Conservation (phyloP, 2,113 vertebrate species). For the Thinocorus orbignyianus region DNA sequence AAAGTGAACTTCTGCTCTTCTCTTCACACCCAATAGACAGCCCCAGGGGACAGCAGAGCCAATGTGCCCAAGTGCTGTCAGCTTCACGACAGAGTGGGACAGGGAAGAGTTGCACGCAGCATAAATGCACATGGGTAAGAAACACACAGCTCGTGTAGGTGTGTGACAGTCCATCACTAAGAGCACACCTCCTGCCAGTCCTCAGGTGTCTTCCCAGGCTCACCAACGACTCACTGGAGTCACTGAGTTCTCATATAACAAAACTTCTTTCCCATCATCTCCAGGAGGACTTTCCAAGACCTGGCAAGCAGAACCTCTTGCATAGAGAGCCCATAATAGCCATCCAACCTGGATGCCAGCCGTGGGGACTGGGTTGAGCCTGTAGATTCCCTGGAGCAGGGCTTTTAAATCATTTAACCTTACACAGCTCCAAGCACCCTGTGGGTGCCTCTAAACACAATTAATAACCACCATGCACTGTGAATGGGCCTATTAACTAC, state of each 20-base stretch:
- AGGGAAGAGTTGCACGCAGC: background rate
- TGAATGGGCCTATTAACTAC: background rate
- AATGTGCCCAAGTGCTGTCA: background rate
- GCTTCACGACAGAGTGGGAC: background rate
- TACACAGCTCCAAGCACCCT: background rate
- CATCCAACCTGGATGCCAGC: background rate
- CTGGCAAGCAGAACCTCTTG: background rate
- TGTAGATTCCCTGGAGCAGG: background rate
- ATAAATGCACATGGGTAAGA: background rate
- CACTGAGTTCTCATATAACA: background rate
- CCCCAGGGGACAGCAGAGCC: background rate
- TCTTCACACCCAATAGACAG: background rate
- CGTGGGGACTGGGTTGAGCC: background rate
- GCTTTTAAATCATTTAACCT: background rate
- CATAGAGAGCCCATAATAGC: background rate
- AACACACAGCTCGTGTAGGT: background rate
- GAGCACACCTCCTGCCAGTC: background rate
- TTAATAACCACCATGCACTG: background rate
- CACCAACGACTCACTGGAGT: background rate
- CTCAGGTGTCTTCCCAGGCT: background rate
- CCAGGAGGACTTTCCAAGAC: background rate
- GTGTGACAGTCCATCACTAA: background rate
- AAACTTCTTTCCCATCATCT: background rate
- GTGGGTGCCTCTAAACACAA: constrained; percentile 17
- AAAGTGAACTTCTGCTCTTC: background rate